phyloP scores from a whole-genome alignment of 1,140 invertebrate genomes.

The Periplaneta americana region DNA sequence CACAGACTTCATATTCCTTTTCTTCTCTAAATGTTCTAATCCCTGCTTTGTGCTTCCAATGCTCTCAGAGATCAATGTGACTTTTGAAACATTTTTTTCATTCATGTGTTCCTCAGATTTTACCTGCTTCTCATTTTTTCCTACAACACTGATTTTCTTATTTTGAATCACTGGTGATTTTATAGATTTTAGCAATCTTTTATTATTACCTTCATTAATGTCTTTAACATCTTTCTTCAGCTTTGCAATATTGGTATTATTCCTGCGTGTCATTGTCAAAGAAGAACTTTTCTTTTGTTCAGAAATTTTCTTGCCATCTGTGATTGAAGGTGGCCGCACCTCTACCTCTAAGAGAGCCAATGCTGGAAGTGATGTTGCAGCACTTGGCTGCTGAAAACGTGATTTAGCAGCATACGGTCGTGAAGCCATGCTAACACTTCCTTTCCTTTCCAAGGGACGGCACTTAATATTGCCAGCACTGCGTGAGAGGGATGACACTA shows the following conservation, averaged over 20 bases:
- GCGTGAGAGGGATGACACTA: constrained; percentile 20
- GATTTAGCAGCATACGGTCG: constrained; percentile 9
- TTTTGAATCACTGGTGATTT: constrained; percentile 1
- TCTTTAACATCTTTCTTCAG: constrained; percentile 6
- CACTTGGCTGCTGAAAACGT: constrained; percentile 47
- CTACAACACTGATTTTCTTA: not conserved
- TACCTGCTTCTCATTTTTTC: not conserved
- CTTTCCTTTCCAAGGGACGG: constrained; percentile 12
- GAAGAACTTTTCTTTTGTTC: not conserved
- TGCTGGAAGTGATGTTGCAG: constrained; percentile 51
- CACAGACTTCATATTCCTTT: not conserved
- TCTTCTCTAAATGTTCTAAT: not conserved
- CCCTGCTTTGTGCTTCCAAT: not conserved
- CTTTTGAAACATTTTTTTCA: not conserved
- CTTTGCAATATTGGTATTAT: not conserved
- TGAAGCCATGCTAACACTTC: constrained; percentile 10
- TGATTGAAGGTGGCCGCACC: not conserved
- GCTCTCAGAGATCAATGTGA: not conserved
- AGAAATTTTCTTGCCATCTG: constrained; percentile 6
- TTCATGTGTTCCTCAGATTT: not conserved
- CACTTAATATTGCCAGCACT: constrained; percentile 20
- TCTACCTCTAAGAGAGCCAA: constrained; percentile 28
- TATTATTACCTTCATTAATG: not conserved
- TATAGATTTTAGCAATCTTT: constrained; percentile 2
- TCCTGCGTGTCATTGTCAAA: not conserved